A percentile compares a stretch with the other conserved stretches of the same genome.
Evolutionary conservation across 2,797 vertebrate species (phyloP).

Genomic region (Oceanodroma leucorhoa): DNA sequence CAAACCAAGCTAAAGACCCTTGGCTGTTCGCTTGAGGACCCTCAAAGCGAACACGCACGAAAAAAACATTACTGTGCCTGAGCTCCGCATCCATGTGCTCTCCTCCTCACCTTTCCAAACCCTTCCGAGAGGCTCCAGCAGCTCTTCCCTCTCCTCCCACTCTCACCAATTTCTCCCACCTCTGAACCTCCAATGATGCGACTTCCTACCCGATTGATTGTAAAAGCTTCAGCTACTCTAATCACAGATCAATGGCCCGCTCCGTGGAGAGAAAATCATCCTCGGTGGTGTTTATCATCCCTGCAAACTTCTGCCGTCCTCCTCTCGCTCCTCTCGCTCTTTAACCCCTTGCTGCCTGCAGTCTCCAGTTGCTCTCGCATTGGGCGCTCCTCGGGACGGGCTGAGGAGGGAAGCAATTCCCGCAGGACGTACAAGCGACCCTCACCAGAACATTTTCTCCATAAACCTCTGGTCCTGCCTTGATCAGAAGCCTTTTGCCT

Average conservation of each 20-base stretch:
- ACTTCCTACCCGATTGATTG: slow-evolving; percentile 54
- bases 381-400: fast-evolving
- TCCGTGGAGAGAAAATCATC: background rate
- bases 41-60: fast-evolving
- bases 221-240: slow-evolving; percentile 59
- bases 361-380: fast-evolving
- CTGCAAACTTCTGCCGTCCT: background rate
- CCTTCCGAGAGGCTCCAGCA: background rate
- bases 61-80: background rate
- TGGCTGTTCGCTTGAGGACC: fast-evolving
- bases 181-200: background rate
- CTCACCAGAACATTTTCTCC: background rate
- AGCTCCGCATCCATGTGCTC: fast-evolving
- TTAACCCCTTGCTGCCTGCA: background rate
- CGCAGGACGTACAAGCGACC: fast-evolving
- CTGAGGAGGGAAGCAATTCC: background rate
- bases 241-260: slow-evolving; percentile 32
- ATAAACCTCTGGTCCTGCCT: background rate
- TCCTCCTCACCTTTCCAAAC: background rate
- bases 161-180: background rate
- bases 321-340: background rate
- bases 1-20: background rate
- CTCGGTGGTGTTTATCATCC: background rate
- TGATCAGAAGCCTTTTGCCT: background rate
- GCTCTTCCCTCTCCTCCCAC: fast-evolving